A percentile compares a stretch with the other conserved stretches of the same genome.
phyloP scores from a whole-genome alignment of 2,113 vertebrate genomes.

The Axis porcinus region DNA sequence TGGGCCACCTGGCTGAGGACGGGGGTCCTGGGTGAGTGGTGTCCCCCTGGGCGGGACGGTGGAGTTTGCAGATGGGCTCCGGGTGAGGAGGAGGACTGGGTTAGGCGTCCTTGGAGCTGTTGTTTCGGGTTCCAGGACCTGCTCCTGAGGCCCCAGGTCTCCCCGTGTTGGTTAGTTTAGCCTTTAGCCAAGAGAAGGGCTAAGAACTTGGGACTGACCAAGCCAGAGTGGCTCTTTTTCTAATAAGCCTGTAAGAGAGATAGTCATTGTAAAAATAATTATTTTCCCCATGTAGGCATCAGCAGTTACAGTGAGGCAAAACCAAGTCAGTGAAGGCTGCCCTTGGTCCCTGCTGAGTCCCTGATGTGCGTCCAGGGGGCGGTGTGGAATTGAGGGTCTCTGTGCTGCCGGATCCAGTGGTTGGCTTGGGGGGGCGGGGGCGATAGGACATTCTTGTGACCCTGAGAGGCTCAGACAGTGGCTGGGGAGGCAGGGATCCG shows the following conservation, averaged over 20 bases:
- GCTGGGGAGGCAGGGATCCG: neutral
- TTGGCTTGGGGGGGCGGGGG: neutral
- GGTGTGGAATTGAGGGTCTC: neutral
- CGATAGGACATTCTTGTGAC: neutral
- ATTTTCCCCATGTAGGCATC: neutral
- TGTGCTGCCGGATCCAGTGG: neutral
- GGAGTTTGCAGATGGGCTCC: fast-evolving
- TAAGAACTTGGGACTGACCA: neutral
- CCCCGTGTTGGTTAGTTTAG: neutral
- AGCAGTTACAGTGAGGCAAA: neutral
- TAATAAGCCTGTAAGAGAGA: neutral
- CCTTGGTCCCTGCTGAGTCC: neutral
- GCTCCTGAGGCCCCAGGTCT: neutral
- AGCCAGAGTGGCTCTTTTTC: neutral
- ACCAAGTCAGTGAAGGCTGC: neutral
- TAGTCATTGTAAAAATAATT: neutral
- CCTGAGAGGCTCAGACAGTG: neutral
- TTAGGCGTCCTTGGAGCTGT: neutral
- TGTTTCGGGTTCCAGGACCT: neutral
- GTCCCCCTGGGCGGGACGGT: fast-evolving
- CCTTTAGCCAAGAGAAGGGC: neutral
- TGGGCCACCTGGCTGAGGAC: neutral
- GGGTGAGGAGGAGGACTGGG: too few species aligned
- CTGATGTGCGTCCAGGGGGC: too few species aligned
- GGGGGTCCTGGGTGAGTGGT: too few species aligned